A percentile compares a stretch with the other conserved stretches of the same genome.
Conservation (phyloP, 2,797 vertebrate genomes). For the Ambastaia sidthimunki region DNA sequence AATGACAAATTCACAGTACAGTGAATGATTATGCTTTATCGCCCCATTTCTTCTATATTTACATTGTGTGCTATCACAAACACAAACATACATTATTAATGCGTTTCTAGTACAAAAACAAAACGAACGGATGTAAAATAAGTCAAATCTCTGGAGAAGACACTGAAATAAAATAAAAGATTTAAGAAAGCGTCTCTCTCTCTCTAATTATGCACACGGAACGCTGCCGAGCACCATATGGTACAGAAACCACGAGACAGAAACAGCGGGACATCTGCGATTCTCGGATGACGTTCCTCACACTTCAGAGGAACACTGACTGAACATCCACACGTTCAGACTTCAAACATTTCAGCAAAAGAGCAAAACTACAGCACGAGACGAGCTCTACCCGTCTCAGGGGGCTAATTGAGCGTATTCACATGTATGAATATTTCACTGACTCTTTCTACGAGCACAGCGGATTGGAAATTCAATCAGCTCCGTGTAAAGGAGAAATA, state of each 20-base stretch:
- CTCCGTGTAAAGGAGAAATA: constrained; percentile 31
- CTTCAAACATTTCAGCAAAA: constrained; percentile 46
- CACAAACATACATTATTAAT: not conserved
- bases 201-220: constrained; percentile 34
- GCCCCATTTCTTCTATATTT: not conserved
- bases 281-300: constrained; percentile 14
- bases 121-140: not conserved
- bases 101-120: not conserved
- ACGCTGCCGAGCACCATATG: constrained; percentile 23
- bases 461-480: constrained; percentile 47
- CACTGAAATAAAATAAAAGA: constrained; percentile 9
- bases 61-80: not conserved
- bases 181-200: constrained; percentile 13
- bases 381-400: constrained; percentile 29
- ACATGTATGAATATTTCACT: constrained; percentile 56
- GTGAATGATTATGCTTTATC: not conserved
- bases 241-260: constrained; percentile 32
- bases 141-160: constrained; percentile 5
- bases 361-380: constrained; percentile 22
- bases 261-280: constrained; percentile 29
- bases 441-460: not conserved
- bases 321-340: constrained; percentile 47
- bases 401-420: constrained; percentile 52
- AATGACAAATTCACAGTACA: no score
- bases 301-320: constrained; percentile 35